Evolutionary conservation across 1,140 invertebrate genomes (phyloP), one percentile per base, ranked within the genome.

Genomic region (Heterodera schachtii): DNA sequence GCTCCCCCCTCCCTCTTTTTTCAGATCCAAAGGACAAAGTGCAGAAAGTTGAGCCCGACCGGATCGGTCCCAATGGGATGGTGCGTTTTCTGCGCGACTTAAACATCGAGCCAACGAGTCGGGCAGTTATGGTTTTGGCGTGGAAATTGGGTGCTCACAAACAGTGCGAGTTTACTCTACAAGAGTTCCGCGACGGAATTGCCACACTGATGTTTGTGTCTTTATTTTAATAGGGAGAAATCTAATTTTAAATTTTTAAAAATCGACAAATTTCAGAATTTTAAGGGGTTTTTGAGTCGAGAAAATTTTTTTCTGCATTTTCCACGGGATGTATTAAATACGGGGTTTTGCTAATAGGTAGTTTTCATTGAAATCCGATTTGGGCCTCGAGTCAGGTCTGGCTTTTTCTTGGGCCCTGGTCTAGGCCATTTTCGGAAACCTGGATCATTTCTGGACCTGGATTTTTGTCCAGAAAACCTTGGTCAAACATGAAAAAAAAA

Each of bases 141-240:
- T 98, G 97, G 97, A 98, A 97, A 92, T 97, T 97, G 89, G 94
- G 94, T 92, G 96, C 97, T 31, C 95, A 95, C 83, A 94, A 95
- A 21, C 97, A 98, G 90, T 98, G 97, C 91, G 96, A 98, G 92
- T 98, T 98, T 90, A 94, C 95, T 4, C 94, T 93, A 90, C 95
- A 98, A 81, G 97, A 99, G 91, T 98, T 98, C 91, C 93, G 94
- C 60, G 94, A 93, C 90, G 97, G 97, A 74, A 95, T 98, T 93
- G 93, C 93, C 86, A 95, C 97, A 86, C 91, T 98, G 86, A 94
- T 95, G 94, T 94, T 92, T 92, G 87, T 31, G 31, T 31, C 31
- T 78, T 8, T 64, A 75, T 71, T 81, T 66, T 81, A 74, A 60
- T 16, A 69, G 6, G 49, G 43, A 8, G 31, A 31, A 31, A 31